Conservation (phyloP, 1,140 invertebrate genomes). For the Camponotus pennsylvanicus region DNA sequence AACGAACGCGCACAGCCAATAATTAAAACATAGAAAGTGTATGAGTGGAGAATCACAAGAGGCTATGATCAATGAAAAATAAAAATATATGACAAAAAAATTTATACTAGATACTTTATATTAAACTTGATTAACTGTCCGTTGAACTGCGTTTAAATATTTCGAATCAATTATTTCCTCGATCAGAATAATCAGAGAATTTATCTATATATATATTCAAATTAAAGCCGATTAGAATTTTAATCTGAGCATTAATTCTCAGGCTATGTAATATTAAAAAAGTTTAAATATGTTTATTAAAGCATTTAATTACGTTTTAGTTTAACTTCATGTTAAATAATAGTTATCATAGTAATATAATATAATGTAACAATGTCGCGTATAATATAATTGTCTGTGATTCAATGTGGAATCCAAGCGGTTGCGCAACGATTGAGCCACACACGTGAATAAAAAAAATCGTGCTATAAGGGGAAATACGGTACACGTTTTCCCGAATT, state of each 20-base stretch:
- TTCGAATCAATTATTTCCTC: neutral
- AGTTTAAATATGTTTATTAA: neutral
- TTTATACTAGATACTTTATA: neutral
- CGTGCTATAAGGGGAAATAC: conserved; percentile 20
- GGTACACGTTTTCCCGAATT: conserved; percentile 37
- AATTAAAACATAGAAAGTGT: conserved; percentile 58
- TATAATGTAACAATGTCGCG: neutral
- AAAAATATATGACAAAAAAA: conserved; percentile 49
- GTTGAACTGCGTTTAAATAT: neutral
- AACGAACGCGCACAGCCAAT: conserved; percentile 42
- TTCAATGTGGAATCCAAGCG: neutral
- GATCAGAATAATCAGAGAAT: neutral
- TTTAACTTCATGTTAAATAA: neutral
- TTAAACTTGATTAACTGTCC: conserved; percentile 19
- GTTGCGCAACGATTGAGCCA: neutral
- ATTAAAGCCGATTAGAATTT: neutral
- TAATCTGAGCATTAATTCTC: neutral
- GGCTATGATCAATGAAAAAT: conserved; percentile 39
- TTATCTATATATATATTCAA: conserved; percentile 4
- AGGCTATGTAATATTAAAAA: neutral
- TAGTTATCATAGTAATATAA: neutral
- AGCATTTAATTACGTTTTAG: neutral
- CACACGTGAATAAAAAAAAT: conserved; percentile 29
- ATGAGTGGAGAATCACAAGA: conserved; percentile 28
- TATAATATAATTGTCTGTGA: neutral